These are phyloP conservation scores for Carapus acus DNA, from an alignment of 2,797 vertebrate genomes.

Conservation along the genomic window DNA sequence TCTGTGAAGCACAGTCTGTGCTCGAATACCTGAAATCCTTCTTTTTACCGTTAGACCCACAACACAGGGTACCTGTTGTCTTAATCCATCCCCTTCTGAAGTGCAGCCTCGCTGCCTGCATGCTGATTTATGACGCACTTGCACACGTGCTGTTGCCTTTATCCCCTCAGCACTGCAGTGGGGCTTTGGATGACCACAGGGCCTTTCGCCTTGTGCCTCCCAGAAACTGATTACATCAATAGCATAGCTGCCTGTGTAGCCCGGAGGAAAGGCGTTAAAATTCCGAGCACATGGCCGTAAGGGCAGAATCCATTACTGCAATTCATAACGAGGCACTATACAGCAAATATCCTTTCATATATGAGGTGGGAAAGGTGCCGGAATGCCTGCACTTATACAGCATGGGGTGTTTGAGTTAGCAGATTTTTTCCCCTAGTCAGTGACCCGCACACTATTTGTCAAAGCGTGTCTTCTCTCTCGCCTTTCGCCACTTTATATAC, in stretches of 20 bases:
- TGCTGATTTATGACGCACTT: conserved; percentile 61
- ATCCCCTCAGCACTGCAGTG: conserved; percentile 56
- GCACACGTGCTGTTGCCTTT: conserved; percentile 54
- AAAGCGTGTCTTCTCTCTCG: conserved; percentile 27
- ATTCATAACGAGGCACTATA: conserved; percentile 57
- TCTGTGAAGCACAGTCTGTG: no score
- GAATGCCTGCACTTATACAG: conserved; percentile 23
- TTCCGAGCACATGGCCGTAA: conserved; percentile 61
- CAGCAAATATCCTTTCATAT: conserved; percentile 32
- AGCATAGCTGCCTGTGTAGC: conserved; percentile 59
- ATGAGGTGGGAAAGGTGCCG: conserved; percentile 27
- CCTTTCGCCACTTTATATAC: conserved; percentile 24
- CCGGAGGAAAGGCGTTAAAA: conserved; percentile 56
- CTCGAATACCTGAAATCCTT: no score
- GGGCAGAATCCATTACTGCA: conserved; percentile 58
- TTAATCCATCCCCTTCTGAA: conserved; percentile 42
- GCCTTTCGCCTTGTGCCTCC: conserved; percentile 54
- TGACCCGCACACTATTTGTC: conserved; percentile 51
- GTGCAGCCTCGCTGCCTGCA: conserved; percentile 33
- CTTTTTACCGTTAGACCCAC: not conserved
- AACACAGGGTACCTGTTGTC: conserved; percentile 30
- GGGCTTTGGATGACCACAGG: conserved; percentile 55
- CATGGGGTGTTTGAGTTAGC: not conserved
- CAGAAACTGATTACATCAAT: conserved; percentile 71
- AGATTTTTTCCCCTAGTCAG: conserved; percentile 8